These are phyloP conservation scores for Chrysocyon brachyurus DNA, from an alignment of 2,797 vertebrate species.

Conservation along the genomic window DNA sequence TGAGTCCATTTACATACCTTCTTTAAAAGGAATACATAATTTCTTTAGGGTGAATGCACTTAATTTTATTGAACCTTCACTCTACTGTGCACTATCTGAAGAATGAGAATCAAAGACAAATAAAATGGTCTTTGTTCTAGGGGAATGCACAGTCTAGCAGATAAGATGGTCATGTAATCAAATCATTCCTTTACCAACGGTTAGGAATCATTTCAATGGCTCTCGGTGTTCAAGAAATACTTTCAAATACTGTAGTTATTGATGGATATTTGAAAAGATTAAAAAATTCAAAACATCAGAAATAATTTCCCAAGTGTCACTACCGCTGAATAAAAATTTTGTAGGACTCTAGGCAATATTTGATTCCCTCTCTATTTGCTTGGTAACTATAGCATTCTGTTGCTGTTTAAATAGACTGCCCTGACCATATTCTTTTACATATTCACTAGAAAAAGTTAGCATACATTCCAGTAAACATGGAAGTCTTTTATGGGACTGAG, in stretches of 20 bases:
- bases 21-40: constrained; percentile 38
- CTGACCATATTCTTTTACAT: constrained; percentile 83
- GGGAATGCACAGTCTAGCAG: background rate
- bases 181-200: background rate
- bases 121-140: background rate
- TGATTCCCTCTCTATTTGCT: constrained; percentile 75
- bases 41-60: background rate
- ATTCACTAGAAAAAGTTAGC: constrained; percentile 80
- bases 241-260: constrained; percentile 25
- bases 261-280: constrained; percentile 57
- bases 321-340: constrained; percentile 71
- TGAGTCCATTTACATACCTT: background rate
- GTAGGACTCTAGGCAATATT: constrained; percentile 66
- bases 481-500: constrained; percentile 64
- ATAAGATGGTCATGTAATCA: background rate
- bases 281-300: constrained; percentile 69
- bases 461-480: constrained; percentile 79
- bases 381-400: constrained; percentile 75
- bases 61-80: background rate
- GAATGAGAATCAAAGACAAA: background rate
- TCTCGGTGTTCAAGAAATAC: constrained; percentile 4
- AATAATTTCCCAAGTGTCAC: constrained; percentile 64
- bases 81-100: background rate
- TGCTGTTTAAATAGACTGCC: constrained; percentile 81
- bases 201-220: background rate